phyloP scores from a whole-genome alignment of 2,113 vertebrate species.

The Apodemus speciosus region DNA sequence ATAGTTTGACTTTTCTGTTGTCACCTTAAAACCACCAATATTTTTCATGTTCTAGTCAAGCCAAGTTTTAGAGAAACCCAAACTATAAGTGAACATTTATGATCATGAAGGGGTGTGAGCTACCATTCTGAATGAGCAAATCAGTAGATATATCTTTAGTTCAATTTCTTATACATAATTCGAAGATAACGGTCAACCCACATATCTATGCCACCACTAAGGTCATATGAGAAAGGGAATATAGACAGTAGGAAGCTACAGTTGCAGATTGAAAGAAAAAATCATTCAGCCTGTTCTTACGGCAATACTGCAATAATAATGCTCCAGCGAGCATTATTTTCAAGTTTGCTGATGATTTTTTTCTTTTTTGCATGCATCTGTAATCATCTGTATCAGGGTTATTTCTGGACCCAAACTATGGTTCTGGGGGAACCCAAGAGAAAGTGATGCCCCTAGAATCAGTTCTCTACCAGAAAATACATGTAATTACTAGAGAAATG shows the following conservation, averaged over 20 bases:
- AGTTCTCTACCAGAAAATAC: background rate
- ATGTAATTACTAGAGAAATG: background rate
- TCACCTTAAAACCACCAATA: slow-evolving; percentile 13
- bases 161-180: background rate
- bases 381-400: background rate
- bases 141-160: background rate
- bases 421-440: background rate
- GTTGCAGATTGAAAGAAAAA: background rate
- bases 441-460: background rate
- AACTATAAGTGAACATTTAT: background rate
- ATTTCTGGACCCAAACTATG: background rate
- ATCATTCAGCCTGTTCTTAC: background rate
- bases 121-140: background rate
- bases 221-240: background rate
- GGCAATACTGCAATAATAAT: background rate
- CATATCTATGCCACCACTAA: background rate
- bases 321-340: background rate
- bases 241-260: background rate
- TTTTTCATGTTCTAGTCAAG: background rate
- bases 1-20: slow-evolving; percentile 49
- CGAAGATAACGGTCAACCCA: background rate
- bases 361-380: background rate
- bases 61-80: background rate
- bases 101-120: background rate
- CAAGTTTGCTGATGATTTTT: background rate